Base-by-base conservation (phyloP, 35 echinoderm and acorn worm species). In the Diadema setosum region DNA sequence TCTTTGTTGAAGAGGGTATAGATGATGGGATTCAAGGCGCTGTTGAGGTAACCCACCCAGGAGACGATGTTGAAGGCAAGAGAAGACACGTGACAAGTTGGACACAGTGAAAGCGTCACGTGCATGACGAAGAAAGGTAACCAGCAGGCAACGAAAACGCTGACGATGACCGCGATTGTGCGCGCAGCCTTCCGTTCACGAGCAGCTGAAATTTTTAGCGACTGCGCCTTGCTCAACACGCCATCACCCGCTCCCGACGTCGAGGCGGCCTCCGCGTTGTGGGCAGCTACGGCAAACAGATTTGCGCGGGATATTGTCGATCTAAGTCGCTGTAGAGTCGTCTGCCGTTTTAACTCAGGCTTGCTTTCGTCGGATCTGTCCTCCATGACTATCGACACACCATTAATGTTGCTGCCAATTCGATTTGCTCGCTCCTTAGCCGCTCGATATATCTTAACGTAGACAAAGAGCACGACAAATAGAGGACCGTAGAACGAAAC, bases 71-170 rank as follows among this genome's bases (percentile, higher is more conserved):
- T 41, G 69, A 61, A 44, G 16, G 74, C n/a, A 3, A 12, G 55
- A 33, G 50, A 26, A 15, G 88, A 60, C 23, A 86, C 21, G 17
- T 63, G 40, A 43, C 65, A 57, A 0, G 80, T 67, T 21, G 48
- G 37, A 83, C 87, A 91, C 16, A 90, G 34, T n/a, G 48, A 76
- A 17, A 76, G 43, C 39, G 88, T 45, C 3, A 86, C 55, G 31
- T 86, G 81, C 2, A 70, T 44, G 0, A 82, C 81, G 42, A 91
- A 90, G 56, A 90, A 95, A 15, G 88, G 88, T 34, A 90, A 45
- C 93, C 93, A 95, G 43, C 87, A 95, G 9, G 81, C 75, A 17
- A 95, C 87, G 64, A 95, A 95, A 43, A 90, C 88, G 7, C 93
- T 84, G 9, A 95, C 75, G 3, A 95, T 86, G 5, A 95, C 81